Evolutionary conservation across 2,113 vertebrate species (phyloP), one percentile per base, ranked within the genome.

Genomic region (Danionella cerebrum): DNA sequence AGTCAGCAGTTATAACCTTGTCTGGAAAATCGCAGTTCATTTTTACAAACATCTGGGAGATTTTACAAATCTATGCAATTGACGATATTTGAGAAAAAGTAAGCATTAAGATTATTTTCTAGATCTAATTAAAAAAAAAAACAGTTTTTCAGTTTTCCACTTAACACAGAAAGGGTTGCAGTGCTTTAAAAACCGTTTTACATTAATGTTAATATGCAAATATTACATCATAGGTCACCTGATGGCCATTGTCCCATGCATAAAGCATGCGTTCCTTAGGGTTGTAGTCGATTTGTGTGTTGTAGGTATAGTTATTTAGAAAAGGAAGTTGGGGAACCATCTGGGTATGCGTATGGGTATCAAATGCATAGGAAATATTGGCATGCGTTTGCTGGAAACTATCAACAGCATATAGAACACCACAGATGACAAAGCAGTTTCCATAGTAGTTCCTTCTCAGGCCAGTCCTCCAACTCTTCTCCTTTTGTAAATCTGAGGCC

Each of bases 281-380:
- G 73, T 93, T 92, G 74, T 98, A 98, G 80, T 92, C 88, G 70
- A 98, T 84, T 79, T 97, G 94, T 0, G 93, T 92, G 44, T 90
- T 94, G 72, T 95, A 91, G n/a, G 86, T 79, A 0, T 93, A 90
- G 71, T 86, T 85, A 0, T 94, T 95, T 33, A 91, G 86, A 16
- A 98, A 93, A 3, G 95, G 90, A 57, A 98, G 83, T 53, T 89
- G 82, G 0, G 94, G 94, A 54, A 92, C 79, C 14, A 92, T 94
- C 82, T 98, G 95, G 0, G 95, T 98, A 79, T 96, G 91, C 19
- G 95, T 98, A 86, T 98, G 94, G 0, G 94, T 98, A 84, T 98
- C 95, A 0, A 94, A 98, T 67, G 94, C 95, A 0, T 98, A 98
- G 1, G 93, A 94, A 82, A 98, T 93, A 59, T 93, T 97, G 75